phyloP scores from a whole-genome alignment of 2,113 vertebrate genomes.

The Phyllopteryx taeniolatus region DNA sequence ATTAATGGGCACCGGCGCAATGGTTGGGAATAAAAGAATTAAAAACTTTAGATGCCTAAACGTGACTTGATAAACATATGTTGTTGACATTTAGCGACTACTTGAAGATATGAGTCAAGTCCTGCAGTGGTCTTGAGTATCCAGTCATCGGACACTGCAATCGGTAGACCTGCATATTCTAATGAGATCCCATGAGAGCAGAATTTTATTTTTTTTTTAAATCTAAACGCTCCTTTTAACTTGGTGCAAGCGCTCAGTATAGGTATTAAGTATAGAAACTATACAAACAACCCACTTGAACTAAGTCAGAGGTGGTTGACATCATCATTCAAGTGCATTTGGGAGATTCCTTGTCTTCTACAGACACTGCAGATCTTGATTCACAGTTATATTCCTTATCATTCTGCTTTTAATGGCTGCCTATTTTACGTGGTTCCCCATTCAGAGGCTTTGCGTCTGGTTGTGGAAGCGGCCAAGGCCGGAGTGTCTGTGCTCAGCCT shows the following conservation, averaged over 20 bases:
- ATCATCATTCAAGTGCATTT: neutral
- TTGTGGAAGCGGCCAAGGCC: slow-evolving; percentile 81
- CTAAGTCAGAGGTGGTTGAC: neutral
- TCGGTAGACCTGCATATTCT: neutral
- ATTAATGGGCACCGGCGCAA: too few relatives aligned
- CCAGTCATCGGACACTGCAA: neutral
- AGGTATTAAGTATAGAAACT: neutral
- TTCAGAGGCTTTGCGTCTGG: slow-evolving; percentile 81
- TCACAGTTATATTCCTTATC: neutral
- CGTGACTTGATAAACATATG: too few relatives aligned
- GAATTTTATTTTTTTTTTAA: neutral
- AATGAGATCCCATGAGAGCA: neutral
- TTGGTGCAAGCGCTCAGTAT: neutral
- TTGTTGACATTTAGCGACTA: too few relatives aligned
- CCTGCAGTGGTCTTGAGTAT: neutral
- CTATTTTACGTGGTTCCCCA: neutral
- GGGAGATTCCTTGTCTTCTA: neutral
- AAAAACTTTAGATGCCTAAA: too few relatives aligned
- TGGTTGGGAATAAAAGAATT: too few relatives aligned
- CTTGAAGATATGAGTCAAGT: too few relatives aligned
- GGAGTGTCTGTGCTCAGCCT: slow-evolving; percentile 84
- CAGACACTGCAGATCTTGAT: neutral
- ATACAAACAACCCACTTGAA: neutral
- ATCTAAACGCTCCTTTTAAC: neutral
- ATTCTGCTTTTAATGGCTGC: neutral